Percentiles rank a stretch among this genome's conserved stretches.
Evolutionary conservation across 1,140 invertebrate species (phyloP).

Genomic region (Cherax quadricarinatus): DNA sequence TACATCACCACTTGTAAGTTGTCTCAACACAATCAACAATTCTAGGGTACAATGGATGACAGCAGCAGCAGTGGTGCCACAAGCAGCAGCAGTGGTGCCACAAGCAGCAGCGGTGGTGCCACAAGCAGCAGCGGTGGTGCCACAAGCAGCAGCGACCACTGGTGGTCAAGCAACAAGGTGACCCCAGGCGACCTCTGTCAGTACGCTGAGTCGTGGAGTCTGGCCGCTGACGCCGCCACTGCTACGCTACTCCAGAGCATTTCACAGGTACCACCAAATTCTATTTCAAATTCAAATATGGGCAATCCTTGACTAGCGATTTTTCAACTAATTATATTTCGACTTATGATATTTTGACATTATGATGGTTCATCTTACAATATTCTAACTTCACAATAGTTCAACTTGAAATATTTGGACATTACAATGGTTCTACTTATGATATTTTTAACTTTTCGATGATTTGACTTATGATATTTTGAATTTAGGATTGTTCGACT

Average conservation of each 20-base stretch:
- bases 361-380: too few species aligned
- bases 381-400: too few species aligned
- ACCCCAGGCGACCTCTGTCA: slow-evolving; percentile 38
- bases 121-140: background rate
- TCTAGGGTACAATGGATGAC: background rate
- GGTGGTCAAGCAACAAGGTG: slow-evolving; percentile 50
- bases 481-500: too few species aligned
- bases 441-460: too few species aligned
- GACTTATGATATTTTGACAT: too few species aligned
- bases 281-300: background rate
- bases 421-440: too few species aligned
- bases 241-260: slow-evolving; percentile 58
- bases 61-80: background rate
- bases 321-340: too few species aligned
- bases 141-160: slow-evolving; percentile 5
- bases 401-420: too few species aligned
- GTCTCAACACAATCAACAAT: background rate
- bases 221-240: slow-evolving; percentile 66
- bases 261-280: slow-evolving; percentile 34
- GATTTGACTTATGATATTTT: too few species aligned
- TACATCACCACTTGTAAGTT: background rate
- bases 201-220: slow-evolving; percentile 46
- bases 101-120: background rate
- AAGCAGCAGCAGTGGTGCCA: background rate
- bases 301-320: too few species aligned